Percentiles rank a stretch among this genome's conserved stretches.
Evolutionary conservation across 1,140 invertebrate genomes (phyloP).

Genomic region (Caenorhabditis remanei): DNA sequence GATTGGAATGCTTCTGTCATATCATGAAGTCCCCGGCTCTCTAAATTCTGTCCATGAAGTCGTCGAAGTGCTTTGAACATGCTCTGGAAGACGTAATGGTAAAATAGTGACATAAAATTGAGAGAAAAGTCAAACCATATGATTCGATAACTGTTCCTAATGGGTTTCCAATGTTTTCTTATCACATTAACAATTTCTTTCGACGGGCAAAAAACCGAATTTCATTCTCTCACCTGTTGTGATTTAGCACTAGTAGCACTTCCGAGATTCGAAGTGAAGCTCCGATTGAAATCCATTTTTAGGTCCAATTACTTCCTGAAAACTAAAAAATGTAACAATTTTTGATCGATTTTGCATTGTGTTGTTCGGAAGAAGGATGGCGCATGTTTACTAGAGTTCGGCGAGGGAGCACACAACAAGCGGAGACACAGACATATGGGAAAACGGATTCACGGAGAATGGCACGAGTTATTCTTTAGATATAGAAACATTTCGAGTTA

Average conservation of each 20-base stretch:
- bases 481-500: background rate
- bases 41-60: constrained; percentile 76
- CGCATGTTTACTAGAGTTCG: constrained; percentile 36
- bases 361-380: constrained; percentile 20
- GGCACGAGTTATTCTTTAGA: background rate
- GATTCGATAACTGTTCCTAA: background rate
- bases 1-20: constrained; percentile 77
- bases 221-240: constrained; percentile 50
- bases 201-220: constrained; percentile 16
- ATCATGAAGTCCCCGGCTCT: constrained; percentile 76
- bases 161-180: constrained; percentile 21
- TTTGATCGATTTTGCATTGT: constrained; percentile 29
- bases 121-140: background rate
- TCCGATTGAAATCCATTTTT: constrained; percentile 53
- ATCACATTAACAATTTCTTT: constrained; percentile 25
- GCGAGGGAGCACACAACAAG: background rate
- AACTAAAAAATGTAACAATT: background rate
- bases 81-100: constrained; percentile 53
- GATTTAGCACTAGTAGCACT: constrained; percentile 23
- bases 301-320: constrained; percentile 25
- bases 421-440: background rate
- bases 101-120: background rate
- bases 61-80: constrained; percentile 77
- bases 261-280: constrained; percentile 19
- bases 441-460: background rate